phyloP scores from a whole-genome alignment of 2,113 vertebrate species.

The Sebastes fasciatus region DNA sequence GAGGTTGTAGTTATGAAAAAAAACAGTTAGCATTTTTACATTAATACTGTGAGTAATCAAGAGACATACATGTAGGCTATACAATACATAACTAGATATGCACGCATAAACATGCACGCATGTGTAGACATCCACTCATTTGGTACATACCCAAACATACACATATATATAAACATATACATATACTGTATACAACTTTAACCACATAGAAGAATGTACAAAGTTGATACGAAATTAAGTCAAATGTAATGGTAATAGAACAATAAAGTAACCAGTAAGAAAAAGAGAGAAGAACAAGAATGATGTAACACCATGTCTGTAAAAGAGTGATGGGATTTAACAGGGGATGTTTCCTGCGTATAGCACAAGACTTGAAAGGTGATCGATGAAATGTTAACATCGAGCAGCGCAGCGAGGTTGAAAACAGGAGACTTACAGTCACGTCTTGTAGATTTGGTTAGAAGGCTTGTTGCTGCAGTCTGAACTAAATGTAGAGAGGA shows the following conservation, averaged over 20 bases:
- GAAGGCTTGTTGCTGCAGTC: slow-evolving; percentile 6
- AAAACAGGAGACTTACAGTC: not conserved
- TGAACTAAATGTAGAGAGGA: not conserved
- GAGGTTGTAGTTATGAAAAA: not conserved
- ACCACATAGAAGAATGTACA: not conserved
- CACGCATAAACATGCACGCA: not conserved
- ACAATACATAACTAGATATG: not conserved
- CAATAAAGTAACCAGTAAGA: not conserved
- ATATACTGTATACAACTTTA: not conserved
- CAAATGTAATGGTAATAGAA: not conserved
- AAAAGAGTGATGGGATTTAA: not conserved
- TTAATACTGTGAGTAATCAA: no score
- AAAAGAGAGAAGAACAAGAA: not conserved
- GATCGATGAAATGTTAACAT: slow-evolving; percentile 39
- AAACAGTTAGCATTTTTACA: no score
- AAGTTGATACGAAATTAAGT: not conserved
- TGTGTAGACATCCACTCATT: no score
- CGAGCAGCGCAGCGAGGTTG: no score
- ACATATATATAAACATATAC: not conserved
- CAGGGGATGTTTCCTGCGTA: slow-evolving; percentile 8
- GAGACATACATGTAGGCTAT: not conserved
- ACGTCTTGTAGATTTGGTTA: not conserved
- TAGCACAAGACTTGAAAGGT: slow-evolving; percentile 4
- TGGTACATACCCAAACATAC: no score
- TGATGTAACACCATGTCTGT: not conserved